Evolutionary conservation across 2,888 invertebrate genomes (phyloP).

Genomic region (Mesorhabditis spiculigera): DNA sequence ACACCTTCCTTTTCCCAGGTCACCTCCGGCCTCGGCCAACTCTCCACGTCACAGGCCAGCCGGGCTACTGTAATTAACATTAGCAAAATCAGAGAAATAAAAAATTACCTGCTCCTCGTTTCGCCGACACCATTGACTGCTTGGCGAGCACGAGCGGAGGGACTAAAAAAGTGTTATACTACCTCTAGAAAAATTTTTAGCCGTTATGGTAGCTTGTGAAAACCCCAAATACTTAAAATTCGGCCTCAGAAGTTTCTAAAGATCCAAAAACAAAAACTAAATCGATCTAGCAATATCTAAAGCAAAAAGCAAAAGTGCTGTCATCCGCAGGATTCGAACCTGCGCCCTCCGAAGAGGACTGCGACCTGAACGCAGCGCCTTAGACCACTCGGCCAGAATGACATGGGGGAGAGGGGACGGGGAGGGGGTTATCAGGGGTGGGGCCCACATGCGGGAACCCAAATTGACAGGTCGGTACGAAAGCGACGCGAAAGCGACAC

Average conservation of each 20-base stretch:
- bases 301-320: constrained; percentile 8
- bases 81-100: too few species aligned
- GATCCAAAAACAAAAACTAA: not conserved
- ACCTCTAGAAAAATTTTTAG: not conserved
- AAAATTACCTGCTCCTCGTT: constrained; percentile 17
- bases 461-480: too few species aligned
- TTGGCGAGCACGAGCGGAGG: constrained; percentile 51
- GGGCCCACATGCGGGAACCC: too few species aligned
- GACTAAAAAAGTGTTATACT: constrained; percentile 29
- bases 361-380: constrained; percentile 78
- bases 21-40: constrained; percentile 55
- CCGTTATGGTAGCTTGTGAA: not conserved
- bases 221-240: not conserved
- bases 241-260: not conserved
- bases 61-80: constrained; percentile 17
- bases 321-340: constrained; percentile 45
- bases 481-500: too few species aligned
- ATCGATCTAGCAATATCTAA: not conserved
- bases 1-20: constrained; percentile 50
- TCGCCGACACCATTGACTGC: constrained; percentile 24
- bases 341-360: constrained; percentile 65
- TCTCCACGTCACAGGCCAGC: constrained; percentile 47
- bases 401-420: constrained; percentile 11
- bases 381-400: constrained; percentile 72
- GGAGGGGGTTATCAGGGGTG: too few species aligned